These are phyloP conservation scores for Phocoena phocoena DNA, from an alignment of 2,113 vertebrate species.

Conservation along the genomic window DNA sequence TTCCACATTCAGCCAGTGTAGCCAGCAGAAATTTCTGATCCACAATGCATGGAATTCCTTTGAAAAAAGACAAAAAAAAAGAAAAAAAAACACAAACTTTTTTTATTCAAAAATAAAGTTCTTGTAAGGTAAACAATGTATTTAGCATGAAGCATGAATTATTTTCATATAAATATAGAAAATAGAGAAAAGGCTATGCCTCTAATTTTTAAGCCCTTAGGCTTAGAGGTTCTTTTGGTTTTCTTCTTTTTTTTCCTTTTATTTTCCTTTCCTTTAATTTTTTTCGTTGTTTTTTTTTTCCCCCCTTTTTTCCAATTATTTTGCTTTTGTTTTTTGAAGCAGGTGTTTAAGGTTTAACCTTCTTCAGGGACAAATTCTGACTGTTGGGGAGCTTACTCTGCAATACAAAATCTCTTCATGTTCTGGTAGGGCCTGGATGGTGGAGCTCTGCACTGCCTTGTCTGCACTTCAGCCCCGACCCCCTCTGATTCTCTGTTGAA, in stretches of 20 bases:
- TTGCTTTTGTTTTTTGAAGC: constrained; percentile 88
- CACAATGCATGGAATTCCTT: constrained; percentile 97
- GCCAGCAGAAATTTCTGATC: constrained; percentile 95
- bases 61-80: constrained; percentile 81
- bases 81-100: constrained; percentile 84
- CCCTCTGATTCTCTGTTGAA: constrained; percentile 84
- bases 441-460: constrained; percentile 87
- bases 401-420: constrained; percentile 88
- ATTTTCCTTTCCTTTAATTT: constrained; percentile 62
- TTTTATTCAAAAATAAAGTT: constrained; percentile 94
- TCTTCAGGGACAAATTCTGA: constrained; percentile 93
- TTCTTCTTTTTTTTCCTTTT: constrained; percentile 47
- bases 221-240: constrained; percentile 87
- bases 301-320: constrained; percentile 57
- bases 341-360: constrained; percentile 96
- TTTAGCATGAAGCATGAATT: constrained; percentile 99
- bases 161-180: constrained; percentile 99
- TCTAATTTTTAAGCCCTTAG: constrained; percentile 96
- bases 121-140: constrained; percentile 99
- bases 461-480: constrained; percentile 86
- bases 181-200: constrained; percentile 96
- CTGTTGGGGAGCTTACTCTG: constrained; percentile 90
- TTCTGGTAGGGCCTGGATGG: constrained; percentile 89
- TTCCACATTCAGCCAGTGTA: constrained; percentile 92
- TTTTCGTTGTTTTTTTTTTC: not conserved